Evolutionary conservation across 2,888 invertebrate genomes (phyloP), one percentile per base, ranked within the genome.

Genomic region (Hydriomena furcata): DNA sequence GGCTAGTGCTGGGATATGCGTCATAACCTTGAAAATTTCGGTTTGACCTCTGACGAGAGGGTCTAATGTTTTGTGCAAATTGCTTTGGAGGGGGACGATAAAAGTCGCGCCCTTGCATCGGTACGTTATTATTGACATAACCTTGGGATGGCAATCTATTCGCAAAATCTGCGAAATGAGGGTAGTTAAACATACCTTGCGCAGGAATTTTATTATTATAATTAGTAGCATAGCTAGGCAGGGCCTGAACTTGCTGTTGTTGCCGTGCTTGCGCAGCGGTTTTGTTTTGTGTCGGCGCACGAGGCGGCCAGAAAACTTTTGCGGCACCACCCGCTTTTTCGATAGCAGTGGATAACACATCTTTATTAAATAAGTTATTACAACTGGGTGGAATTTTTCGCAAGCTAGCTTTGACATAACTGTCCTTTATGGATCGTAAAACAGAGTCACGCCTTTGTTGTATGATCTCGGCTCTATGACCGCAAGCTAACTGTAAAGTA

Each of bases 271-370:
- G 17, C n/a, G 32, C 17, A 20, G 28, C 1, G 7, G 28, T 11
- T 7, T 13, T 5, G 7, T 6, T 32, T 32, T 32, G n/a, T 35
- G 7, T 23, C 20, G 21, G 2, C n/a, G n/a, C n/a, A n/a, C n/a
- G n/a, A n/a, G n/a, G n/a, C n/a, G 35, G 35, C 35, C 35, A 35
- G 6, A 35, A 35, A 5, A 23, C 6, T 6, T 6, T 35, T 35
- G 3, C 5, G 8, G 23, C 35, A 11, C 35, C 35, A n/a, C 34
- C 34, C 2, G 35, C 10, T 23, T 35, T 35, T 1, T 35, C 35
- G 21, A 35, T 1, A 1, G 23, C 11, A 10, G 35, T 6, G 6
- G 35, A 23, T 10, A 35, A 35, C 10, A 23, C 23, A 5, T 35
- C 35, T 10, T 35, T 23, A 6, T 10, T 7, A 5, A 35, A 35